Conservation (phyloP, 1,140 invertebrate genomes). For the Glomeris maerens region DNA sequence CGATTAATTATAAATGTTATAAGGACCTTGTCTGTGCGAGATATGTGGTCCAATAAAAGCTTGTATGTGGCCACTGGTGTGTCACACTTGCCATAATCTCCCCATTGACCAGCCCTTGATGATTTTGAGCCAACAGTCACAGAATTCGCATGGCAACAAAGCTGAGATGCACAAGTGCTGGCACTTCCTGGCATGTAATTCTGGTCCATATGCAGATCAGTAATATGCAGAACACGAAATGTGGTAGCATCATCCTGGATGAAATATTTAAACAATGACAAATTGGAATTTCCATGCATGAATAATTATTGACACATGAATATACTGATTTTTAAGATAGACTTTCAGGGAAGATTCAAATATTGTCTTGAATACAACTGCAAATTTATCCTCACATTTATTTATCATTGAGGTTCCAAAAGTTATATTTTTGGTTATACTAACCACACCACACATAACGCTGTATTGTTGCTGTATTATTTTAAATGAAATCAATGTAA, state of each 20-base stretch:
- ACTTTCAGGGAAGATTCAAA: neutral
- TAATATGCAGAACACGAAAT: conserved; percentile 48
- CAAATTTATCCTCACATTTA: neutral
- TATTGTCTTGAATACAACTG: neutral
- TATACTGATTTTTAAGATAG: neutral
- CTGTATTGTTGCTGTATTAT: too few species aligned
- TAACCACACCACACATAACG: too few species aligned
- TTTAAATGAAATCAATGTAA: too few species aligned
- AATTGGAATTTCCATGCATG: too few species aligned
- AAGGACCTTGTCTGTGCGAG: conserved; percentile 21
- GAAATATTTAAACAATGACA: too few species aligned
- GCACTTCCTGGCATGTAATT: conserved; percentile 48
- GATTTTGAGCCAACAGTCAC: conserved; percentile 12
- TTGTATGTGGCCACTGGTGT: conserved; percentile 48
- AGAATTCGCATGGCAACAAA: conserved; percentile 51
- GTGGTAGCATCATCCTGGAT: conserved; percentile 1
- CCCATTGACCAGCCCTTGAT: conserved; percentile 54
- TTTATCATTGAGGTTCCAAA: too few species aligned
- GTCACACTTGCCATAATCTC: conserved; percentile 59
- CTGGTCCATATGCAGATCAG: conserved; percentile 67
- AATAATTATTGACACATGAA: neutral
- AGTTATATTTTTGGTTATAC: too few species aligned
- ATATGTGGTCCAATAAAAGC: conserved; percentile 34
- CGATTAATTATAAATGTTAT: conserved; percentile 24
- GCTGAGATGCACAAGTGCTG: conserved; percentile 52